A percentile compares a stretch with the other conserved stretches of the same genome.
Evolutionary conservation across 2,888 invertebrate species (phyloP).

Genomic region (Chironomus riparius): DNA sequence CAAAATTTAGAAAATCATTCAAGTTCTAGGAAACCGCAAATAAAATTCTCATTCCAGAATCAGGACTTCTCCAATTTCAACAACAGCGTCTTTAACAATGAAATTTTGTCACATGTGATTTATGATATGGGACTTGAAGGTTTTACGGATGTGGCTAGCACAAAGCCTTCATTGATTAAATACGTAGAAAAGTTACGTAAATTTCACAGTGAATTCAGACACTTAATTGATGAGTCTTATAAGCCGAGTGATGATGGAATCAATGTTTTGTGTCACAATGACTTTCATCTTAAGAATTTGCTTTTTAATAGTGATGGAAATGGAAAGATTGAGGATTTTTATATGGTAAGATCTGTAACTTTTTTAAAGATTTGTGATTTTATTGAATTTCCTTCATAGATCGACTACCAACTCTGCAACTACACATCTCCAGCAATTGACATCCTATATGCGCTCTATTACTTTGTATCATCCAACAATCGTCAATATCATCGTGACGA

Average conservation of each 20-base stretch:
- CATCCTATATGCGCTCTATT: conserved; percentile 22
- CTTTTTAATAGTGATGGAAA: neutral
- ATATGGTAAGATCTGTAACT: neutral
- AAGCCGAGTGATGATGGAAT: neutral
- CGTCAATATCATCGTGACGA: conserved; percentile 27
- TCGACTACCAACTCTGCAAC: conserved; percentile 29
- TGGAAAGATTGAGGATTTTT: neutral
- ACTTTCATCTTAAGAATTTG: conserved; percentile 13
- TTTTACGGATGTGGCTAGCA: neutral
- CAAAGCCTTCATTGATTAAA: neutral
- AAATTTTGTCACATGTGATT: neutral
- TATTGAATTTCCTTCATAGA: too few species aligned
- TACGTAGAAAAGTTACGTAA: neutral
- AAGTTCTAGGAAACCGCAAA: neutral
- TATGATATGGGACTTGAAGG: neutral
- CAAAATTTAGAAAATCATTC: too few species aligned
- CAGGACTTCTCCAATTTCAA: neutral
- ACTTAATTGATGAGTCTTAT: too few species aligned
- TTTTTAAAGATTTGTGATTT: too few species aligned
- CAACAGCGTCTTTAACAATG: neutral
- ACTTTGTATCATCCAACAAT: conserved; percentile 12
- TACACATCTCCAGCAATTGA: conserved; percentile 29
- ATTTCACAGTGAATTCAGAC: too few species aligned
- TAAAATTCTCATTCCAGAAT: neutral
- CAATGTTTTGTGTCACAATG: conserved; percentile 8